Evolutionary conservation across 2,113 vertebrate genomes (phyloP), one percentile per base, ranked within the genome.

Genomic region (Pitta sordida): DNA sequence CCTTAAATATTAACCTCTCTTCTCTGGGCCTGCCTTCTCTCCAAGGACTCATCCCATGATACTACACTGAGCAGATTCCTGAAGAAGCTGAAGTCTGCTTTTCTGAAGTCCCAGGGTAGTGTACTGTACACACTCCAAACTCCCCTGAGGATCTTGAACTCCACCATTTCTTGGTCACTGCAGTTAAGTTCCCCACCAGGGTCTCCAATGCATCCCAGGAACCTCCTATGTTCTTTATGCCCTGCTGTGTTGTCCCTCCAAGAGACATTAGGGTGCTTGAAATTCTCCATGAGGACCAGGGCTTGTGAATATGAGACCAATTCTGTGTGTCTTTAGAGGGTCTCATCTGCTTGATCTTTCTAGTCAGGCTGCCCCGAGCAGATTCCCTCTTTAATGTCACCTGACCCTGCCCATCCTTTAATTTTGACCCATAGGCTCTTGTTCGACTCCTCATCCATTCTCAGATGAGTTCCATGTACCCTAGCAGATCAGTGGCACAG

Each of bases 1-100:
- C 34, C 48, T 75, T 41, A 41, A 48, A 34, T 41, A 8, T 34
- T 62, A 32, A 23, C 0, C 0, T 52, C 16, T 11, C 24, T 46
- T 75, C 39, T 48, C n/a, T 60, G 34, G 30, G 24, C 29, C 49
- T 20, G 15, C 53, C 24, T 41, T 68, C 29, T 15, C 46, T 48
- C 29, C n/a, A 60, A 9, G 16, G 11, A n/a, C 15, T 75, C 34
- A 68, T 68, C 27, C 24, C 20, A 7, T 41, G 20, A 17, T 11
- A 39, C 16, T 34, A 13, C 14, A 17, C n/a, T 37, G 16, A 39
- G 44, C 44, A 81, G 8, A 15, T 59, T 30, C 37, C 39, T 39
- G n/a, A 59, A 18, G 53, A 60, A 24, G n/a, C 17, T 11, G 9
- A 74, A 34, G 3, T 60, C 15, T 46, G 29, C 62, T 75, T 29